These are phyloP conservation scores for Oxyura jamaicensis DNA, from an alignment of 2,113 vertebrate genomes.

Conservation along the genomic window DNA sequence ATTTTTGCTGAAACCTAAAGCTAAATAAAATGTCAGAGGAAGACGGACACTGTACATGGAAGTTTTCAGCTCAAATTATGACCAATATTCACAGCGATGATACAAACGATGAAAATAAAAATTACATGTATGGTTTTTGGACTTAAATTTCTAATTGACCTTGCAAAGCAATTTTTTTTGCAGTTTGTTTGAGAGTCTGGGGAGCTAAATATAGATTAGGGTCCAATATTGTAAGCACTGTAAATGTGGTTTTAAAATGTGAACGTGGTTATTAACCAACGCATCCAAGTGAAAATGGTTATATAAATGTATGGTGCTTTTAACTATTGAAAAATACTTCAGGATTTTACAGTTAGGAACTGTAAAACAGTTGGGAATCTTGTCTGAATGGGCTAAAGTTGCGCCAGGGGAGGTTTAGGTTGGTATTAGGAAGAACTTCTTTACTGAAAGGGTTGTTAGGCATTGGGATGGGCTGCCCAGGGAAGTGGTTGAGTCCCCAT, in stretches of 20 bases:
- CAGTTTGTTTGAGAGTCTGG: not conserved
- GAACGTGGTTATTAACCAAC: not conserved
- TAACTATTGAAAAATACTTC: not conserved
- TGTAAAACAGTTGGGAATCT: not conserved
- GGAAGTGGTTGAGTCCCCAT: too few species aligned
- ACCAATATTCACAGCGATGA: not conserved
- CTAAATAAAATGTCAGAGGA: not conserved
- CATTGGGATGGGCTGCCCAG: too few species aligned
- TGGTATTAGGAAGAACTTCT: too few species aligned
- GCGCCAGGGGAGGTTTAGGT: too few species aligned
- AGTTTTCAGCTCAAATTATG: not conserved
- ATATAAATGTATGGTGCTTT: not conserved
- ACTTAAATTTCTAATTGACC: not conserved
- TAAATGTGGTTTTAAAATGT: not conserved
- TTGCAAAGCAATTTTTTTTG: not conserved
- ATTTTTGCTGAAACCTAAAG: not conserved
- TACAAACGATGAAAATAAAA: not conserved
- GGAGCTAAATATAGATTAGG: not conserved
- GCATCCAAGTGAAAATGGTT: not conserved
- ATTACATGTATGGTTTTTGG: rapidly evolving
- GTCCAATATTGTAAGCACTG: not conserved
- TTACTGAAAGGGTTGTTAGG: too few species aligned
- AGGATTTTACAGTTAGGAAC: not conserved
- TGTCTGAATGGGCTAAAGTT: too few species aligned
- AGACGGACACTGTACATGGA: not conserved